Conservation (phyloP, 2,888 invertebrate species). For the Dioctria linearis region DNA sequence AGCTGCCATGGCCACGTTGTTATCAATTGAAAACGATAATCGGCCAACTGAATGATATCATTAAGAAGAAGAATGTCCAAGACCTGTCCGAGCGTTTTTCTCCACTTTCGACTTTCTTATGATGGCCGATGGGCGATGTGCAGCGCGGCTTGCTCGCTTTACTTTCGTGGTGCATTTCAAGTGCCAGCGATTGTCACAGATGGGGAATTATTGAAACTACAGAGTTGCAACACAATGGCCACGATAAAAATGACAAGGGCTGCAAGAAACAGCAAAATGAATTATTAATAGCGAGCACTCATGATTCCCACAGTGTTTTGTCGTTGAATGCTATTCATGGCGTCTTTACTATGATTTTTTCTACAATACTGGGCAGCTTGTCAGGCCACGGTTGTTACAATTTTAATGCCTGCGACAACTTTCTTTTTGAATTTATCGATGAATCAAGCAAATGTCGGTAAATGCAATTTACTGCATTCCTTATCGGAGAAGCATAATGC, state of each 20-base stretch:
- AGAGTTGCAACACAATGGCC: conserved; percentile 31
- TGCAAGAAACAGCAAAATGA: conserved; percentile 55
- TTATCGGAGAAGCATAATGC: too few relatives aligned
- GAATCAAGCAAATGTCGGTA: not conserved
- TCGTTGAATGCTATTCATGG: conserved; percentile 48
- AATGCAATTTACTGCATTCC: too few relatives aligned
- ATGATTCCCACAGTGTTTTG: conserved; percentile 58
- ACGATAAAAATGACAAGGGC: conserved; percentile 37
- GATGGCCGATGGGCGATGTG: not conserved
- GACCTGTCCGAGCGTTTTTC: conserved; percentile 54
- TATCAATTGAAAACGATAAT: conserved; percentile 58
- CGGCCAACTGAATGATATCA: conserved; percentile 58
- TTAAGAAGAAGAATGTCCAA: conserved; percentile 58
- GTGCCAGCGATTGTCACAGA: conserved; percentile 1
- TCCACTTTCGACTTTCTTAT: conserved; percentile 32
- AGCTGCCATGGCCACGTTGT: conserved; percentile 23
- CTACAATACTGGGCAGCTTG: not conserved
- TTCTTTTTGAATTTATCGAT: conserved; percentile 9
- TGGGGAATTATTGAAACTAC: conserved; percentile 39
- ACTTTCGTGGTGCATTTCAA: conserved; percentile 7
- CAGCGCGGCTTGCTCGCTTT: conserved; percentile 8
- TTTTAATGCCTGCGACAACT: conserved; percentile 24
- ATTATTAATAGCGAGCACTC: conserved; percentile 57
- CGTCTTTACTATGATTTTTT: conserved; percentile 1
- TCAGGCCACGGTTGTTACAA: not conserved